phyloP scores from a whole-genome alignment of 2,888 invertebrate species.

The Trimorus sp. region DNA sequence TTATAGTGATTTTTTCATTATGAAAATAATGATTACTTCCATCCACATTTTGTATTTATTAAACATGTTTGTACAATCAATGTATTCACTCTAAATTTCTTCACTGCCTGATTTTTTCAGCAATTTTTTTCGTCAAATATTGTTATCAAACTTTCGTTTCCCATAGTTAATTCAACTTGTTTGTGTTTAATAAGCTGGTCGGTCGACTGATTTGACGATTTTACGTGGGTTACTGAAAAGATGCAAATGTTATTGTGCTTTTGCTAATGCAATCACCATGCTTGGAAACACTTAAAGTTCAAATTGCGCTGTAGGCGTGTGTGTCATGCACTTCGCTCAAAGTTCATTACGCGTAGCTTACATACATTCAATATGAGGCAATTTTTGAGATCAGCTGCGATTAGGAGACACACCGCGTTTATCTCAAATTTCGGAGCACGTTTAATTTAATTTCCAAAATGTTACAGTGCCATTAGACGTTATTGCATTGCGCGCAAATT shows the following conservation, averaged over 20 bases:
- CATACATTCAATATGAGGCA: not conserved
- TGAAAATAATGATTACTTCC: too few relatives aligned
- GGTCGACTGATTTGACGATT: conserved; percentile 7
- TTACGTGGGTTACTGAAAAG: conserved; percentile 11
- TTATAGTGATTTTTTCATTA: too few relatives aligned
- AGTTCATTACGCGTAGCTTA: conserved; percentile 17
- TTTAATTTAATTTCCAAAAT: not conserved
- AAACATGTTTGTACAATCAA: too few relatives aligned
- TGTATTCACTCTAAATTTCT: too few relatives aligned
- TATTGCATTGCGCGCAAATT: too few relatives aligned
- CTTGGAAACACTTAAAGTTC: conserved; percentile 22
- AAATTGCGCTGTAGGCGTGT: conserved; percentile 13
- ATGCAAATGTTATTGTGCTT: conserved; percentile 29
- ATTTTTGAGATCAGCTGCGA: conserved; percentile 5
- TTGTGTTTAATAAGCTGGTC: not conserved
- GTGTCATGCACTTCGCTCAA: conserved; percentile 8
- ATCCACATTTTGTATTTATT: too few relatives aligned
- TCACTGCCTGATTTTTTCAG: too few relatives aligned
- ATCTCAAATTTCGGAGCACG: not conserved
- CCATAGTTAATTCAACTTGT: not conserved
- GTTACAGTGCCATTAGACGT: not conserved
- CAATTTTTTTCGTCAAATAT: too few relatives aligned
- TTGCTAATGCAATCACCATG: conserved; percentile 25
- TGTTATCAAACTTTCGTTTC: not conserved
- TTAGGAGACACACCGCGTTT: not conserved